Evolutionary conservation across 2,113 vertebrate species (phyloP).

Genomic region (Taxidea taxus): DNA sequence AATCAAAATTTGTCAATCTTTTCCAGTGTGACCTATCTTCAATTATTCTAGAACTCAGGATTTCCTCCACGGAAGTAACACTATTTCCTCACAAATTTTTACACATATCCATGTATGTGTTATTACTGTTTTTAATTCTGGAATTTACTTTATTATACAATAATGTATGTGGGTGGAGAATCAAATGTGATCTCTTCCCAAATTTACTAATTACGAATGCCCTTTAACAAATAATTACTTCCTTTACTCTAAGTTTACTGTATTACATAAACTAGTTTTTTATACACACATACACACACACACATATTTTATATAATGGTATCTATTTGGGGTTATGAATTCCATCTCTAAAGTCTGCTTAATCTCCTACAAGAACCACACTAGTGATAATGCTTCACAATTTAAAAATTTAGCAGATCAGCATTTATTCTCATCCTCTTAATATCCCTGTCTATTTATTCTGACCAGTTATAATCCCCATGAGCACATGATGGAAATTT

Average conservation of each 20-base stretch:
- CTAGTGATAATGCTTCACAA: not conserved
- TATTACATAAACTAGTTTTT: not conserved
- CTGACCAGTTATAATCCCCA: not conserved
- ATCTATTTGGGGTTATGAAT: not conserved
- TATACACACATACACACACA: no score
- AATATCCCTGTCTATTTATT: not conserved
- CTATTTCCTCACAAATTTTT: not conserved
- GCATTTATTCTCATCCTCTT: not conserved
- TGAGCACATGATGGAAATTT: not conserved
- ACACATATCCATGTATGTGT: not conserved
- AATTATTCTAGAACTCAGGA: not conserved
- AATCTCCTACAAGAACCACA: not conserved
- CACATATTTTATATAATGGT: not conserved
- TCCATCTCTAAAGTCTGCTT: not conserved
- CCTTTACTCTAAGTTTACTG: not conserved
- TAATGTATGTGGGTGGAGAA: not conserved
- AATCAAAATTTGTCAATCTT: not conserved
- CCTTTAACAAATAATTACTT: conserved; percentile 17
- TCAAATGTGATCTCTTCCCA: not conserved
- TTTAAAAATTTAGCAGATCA: not conserved
- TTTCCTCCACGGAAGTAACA: not conserved
- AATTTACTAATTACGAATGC: not conserved
- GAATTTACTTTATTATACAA: not conserved
- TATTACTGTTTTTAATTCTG: not conserved
- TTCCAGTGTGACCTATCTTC: not conserved